Percentiles rank a stretch among this genome's conserved stretches.
Conservation (phyloP, 2,888 invertebrate species). For the Oscheius sp. region DNA sequence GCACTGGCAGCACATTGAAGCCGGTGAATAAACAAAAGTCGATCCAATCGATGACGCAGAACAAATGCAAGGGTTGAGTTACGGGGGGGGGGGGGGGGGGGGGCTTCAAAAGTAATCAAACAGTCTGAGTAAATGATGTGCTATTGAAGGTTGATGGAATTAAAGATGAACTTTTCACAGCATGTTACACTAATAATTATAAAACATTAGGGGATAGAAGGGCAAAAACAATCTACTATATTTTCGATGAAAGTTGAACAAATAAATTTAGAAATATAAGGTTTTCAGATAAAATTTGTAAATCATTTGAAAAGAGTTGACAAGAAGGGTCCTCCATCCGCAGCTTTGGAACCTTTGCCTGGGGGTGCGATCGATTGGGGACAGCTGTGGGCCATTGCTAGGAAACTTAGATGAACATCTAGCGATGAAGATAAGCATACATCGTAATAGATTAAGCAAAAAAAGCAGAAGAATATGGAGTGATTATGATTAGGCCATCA, state of each 20-base stretch:
- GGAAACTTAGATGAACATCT: neutral
- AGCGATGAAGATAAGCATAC: no score
- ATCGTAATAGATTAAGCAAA: no score
- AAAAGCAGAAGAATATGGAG: no score
- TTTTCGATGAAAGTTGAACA: neutral
- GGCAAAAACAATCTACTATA: neutral
- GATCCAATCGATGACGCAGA: slow-evolving; percentile 24
- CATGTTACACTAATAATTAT: neutral
- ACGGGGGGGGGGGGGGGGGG: neutral
- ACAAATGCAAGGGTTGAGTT: neutral
- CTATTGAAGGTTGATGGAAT: neutral
- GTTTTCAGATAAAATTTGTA: neutral
- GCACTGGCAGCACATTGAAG: slow-evolving; percentile 23
- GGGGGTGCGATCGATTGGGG: slow-evolving; percentile 15
- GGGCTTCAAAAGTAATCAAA: no score
- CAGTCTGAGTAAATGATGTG: no score
- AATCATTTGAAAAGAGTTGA: neutral
- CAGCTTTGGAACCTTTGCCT: slow-evolving; percentile 15
- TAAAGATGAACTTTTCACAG: no score
- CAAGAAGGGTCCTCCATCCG: neutral
- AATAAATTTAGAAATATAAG: neutral
- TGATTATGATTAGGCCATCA: no score
- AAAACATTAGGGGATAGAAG: neutral
- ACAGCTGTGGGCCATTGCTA: slow-evolving; percentile 3
- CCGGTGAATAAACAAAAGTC: slow-evolving; percentile 19